Conservation (phyloP, 2,113 vertebrate species). For the Hippocampus comes region DNA sequence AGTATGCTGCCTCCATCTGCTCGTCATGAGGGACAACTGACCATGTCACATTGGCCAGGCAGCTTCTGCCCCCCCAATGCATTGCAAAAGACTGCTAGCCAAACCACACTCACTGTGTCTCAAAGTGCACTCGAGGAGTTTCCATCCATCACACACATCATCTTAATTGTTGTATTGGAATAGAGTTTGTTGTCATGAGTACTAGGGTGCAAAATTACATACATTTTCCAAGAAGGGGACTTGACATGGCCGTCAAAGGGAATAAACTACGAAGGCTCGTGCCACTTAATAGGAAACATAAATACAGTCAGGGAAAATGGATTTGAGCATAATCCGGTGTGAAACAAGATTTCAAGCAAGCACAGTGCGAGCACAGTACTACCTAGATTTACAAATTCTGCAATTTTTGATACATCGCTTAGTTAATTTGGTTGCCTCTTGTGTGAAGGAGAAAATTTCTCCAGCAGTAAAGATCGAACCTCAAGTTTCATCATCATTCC, state of each 20-base stretch:
- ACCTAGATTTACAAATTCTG: too few relatives aligned
- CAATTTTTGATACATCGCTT: too few relatives aligned
- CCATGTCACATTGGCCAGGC: constrained; percentile 68
- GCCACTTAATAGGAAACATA: too few relatives aligned
- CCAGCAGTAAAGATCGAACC: too few relatives aligned
- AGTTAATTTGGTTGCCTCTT: too few relatives aligned
- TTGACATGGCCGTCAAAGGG: neutral
- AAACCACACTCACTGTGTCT: constrained; percentile 70
- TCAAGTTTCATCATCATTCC: too few relatives aligned
- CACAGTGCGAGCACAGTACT: too few relatives aligned
- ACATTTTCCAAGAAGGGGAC: neutral
- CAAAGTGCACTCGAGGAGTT: constrained; percentile 67
- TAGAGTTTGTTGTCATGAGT: constrained; percentile 63
- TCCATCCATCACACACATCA: constrained; percentile 68
- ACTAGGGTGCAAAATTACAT: neutral
- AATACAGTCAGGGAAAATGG: too few relatives aligned
- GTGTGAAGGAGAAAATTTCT: too few relatives aligned
- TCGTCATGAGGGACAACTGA: constrained; percentile 70
- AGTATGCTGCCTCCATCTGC: constrained; percentile 75
- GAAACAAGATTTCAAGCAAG: too few relatives aligned
- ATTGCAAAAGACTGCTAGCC: constrained; percentile 66
- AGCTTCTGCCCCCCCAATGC: constrained; percentile 67
- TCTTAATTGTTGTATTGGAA: constrained; percentile 66
- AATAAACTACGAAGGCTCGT: neutral
- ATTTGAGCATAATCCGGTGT: too few relatives aligned